Percentiles rank a stretch among this genome's conserved stretches.
Evolutionary conservation across 2,888 invertebrate genomes (phyloP).

Genomic region (Patella pellucida): DNA sequence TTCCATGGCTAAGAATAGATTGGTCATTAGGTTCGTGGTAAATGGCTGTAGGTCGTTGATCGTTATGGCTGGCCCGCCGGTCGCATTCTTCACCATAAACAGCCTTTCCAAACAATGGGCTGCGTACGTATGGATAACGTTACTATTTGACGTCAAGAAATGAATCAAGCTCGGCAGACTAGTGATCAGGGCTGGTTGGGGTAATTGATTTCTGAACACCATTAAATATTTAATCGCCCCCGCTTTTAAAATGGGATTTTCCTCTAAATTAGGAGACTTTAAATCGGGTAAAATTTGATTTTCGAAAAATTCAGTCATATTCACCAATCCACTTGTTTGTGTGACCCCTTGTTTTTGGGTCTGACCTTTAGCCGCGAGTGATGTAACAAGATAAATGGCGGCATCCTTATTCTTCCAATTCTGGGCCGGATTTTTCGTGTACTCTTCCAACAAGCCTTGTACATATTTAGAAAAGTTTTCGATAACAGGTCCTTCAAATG

Average conservation of each 20-base stretch:
- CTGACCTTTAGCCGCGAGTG: conserved; percentile 86
- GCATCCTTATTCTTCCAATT: conserved; percentile 97
- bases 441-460: conserved; percentile 76
- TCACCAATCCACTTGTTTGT: conserved; percentile 89
- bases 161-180: conserved; percentile 85
- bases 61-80: conserved; percentile 53
- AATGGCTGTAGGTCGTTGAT: conserved; percentile 53
- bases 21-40: conserved; percentile 78
- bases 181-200: conserved; percentile 81
- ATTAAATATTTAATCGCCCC: conserved; percentile 96
- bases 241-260: conserved; percentile 92
- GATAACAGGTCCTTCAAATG: conserved; percentile 73
- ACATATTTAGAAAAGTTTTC: conserved; percentile 70
- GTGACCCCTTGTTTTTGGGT: conserved; percentile 84
- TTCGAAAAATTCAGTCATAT: conserved; percentile 89
- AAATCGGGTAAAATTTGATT: conserved; percentile 90
- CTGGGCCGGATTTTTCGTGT: conserved; percentile 80
- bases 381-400: conserved; percentile 95
- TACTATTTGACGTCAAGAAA: conserved; percentile 82
- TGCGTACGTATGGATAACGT: conserved; percentile 95
- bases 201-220: conserved; percentile 92
- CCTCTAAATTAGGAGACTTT: conserved; percentile 81
- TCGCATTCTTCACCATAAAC: conserved; percentile 78
- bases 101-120: conserved; percentile 91
- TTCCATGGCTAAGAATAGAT: conserved; percentile 83